A percentile compares a stretch with the other conserved stretches of the same genome.
Conservation (phyloP, 2,113 vertebrate species). For the Silurus asotus region DNA sequence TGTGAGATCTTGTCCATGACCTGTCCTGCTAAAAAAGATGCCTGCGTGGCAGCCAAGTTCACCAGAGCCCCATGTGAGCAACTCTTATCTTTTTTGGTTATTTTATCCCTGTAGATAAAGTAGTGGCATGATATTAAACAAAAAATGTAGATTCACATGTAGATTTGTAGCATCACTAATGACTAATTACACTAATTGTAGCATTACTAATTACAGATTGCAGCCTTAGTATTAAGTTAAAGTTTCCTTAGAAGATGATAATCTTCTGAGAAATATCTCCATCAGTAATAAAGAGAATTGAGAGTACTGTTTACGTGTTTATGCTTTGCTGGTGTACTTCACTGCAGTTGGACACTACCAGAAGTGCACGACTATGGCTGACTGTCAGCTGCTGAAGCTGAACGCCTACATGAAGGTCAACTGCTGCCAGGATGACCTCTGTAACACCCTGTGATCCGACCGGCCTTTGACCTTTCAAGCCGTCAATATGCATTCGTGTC, state of each 20-base stretch:
- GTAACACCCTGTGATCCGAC: constrained; percentile 60
- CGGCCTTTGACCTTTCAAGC: neutral
- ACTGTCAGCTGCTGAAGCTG: constrained; percentile 63
- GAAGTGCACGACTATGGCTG: constrained; percentile 67
- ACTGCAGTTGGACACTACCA: constrained; percentile 65
- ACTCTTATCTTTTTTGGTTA: neutral
- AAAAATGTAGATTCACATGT: neutral
- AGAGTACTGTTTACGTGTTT: neutral
- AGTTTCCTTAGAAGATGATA: neutral
- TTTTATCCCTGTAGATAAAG: too few species aligned
- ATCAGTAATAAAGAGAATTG: neutral
- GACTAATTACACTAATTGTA: neutral
- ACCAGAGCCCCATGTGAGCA: constrained; percentile 62
- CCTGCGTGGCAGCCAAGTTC: constrained; percentile 64
- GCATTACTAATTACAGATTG: neutral
- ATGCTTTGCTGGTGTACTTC: neutral
- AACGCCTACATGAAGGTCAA: constrained; percentile 66
- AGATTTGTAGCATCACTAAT: neutral
- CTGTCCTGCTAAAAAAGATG: constrained; percentile 63
- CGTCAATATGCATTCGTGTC: neutral
- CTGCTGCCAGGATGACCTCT: constrained; percentile 67
- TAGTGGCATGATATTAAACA: neutral
- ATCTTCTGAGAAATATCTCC: neutral
- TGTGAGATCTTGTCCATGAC: constrained; percentile 58
- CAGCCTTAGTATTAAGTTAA: neutral